These are phyloP conservation scores for Tapirus indicus DNA, from an alignment of 2,797 vertebrate species.

Conservation along the genomic window DNA sequence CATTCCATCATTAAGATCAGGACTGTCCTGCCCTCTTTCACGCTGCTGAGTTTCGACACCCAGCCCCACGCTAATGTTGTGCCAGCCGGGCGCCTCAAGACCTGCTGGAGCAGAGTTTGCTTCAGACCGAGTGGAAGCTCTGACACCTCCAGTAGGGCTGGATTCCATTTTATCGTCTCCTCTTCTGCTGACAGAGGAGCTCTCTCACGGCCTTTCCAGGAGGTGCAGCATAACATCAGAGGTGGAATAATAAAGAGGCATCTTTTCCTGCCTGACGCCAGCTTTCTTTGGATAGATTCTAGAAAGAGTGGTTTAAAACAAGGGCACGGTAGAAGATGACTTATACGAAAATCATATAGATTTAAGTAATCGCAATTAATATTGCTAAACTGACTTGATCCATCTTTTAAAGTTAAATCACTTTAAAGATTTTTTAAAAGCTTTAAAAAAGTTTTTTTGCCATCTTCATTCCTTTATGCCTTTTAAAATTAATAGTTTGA, in stretches of 20 bases:
- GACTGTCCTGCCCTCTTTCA: background rate
- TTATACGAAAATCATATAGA: background rate
- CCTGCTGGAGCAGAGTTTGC: background rate
- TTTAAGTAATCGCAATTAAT: background rate
- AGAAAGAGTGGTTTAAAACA: background rate
- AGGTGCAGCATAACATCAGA: background rate
- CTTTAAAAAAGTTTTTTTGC: background rate
- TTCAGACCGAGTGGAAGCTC: background rate
- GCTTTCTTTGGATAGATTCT: background rate
- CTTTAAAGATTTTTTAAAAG: background rate
- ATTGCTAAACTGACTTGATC: background rate
- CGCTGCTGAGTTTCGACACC: background rate
- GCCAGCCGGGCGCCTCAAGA: background rate
- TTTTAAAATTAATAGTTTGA: constrained; percentile 24
- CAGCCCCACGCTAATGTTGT: background rate
- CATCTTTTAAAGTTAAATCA: background rate
- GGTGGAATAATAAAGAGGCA: background rate
- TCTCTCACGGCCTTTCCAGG: background rate
- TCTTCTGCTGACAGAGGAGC: too few relatives aligned
- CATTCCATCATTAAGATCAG: background rate
- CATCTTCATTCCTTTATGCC: background rate
- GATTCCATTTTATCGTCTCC: background rate
- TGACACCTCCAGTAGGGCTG: background rate
- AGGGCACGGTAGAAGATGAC: background rate
- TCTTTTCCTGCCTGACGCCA: background rate